Conservation (phyloP, 2,888 invertebrate genomes). For the Macroteleia sp. region DNA sequence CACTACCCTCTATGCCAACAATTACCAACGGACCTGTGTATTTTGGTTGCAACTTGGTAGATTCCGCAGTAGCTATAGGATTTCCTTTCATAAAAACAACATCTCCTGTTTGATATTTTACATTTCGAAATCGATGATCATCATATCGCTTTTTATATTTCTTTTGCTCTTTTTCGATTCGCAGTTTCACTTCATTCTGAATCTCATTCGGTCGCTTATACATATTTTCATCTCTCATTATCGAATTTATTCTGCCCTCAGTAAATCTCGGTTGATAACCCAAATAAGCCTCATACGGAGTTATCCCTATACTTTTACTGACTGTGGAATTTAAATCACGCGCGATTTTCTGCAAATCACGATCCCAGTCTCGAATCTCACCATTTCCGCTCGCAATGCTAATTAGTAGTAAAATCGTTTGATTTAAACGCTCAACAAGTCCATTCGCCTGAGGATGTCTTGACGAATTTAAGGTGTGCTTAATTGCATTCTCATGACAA, state of each 20-base stretch:
- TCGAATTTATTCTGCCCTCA: too few relatives aligned
- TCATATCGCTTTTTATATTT: too few relatives aligned
- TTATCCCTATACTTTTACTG: conserved; percentile 1
- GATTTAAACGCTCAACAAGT: conserved; percentile 33
- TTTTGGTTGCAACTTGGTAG: neutral
- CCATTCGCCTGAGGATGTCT: conserved; percentile 54
- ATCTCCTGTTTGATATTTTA: neutral
- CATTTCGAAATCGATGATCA: neutral
- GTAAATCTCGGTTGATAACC: conserved; percentile 29
- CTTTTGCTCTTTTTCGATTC: too few relatives aligned
- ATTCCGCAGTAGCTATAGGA: neutral
- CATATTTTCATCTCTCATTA: too few relatives aligned
- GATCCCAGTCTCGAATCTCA: neutral
- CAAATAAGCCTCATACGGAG: conserved; percentile 19
- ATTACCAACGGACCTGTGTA: neutral
- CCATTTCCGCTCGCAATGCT: neutral
- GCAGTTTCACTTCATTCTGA: too few relatives aligned
- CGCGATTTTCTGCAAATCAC: conserved; percentile 4
- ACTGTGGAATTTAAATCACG: conserved; percentile 5
- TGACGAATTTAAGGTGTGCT: neutral
- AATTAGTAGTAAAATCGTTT: conserved; percentile 19
- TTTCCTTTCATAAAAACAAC: neutral
- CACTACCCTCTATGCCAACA: too few relatives aligned
- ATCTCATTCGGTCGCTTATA: too few relatives aligned
- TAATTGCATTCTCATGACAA: conserved; percentile 36